Evolutionary conservation across 1,140 invertebrate genomes (phyloP).

Genomic region (Apis dorsata): DNA sequence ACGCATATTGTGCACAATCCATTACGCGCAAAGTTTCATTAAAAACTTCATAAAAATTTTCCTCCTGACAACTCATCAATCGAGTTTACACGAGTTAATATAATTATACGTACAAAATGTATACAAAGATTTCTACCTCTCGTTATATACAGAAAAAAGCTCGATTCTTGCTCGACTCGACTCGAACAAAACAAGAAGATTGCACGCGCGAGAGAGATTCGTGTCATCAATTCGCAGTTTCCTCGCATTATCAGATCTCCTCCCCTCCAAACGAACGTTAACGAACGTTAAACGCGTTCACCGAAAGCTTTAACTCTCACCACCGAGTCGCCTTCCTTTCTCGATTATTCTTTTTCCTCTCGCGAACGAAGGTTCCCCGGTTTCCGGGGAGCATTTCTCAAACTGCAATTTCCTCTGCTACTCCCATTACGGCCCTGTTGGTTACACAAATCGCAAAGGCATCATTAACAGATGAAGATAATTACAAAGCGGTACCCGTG

Average conservation of each 20-base stretch:
- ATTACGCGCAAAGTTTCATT: too few relatives aligned
- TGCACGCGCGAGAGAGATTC: not conserved
- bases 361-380: not conserved
- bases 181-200: not conserved
- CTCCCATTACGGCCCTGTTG: not conserved
- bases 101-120: too few relatives aligned
- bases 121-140: too few relatives aligned
- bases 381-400: not conserved
- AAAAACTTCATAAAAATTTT: too few relatives aligned
- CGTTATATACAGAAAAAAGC: too few relatives aligned
- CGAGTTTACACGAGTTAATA: too few relatives aligned
- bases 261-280: not conserved
- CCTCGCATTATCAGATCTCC: not conserved
- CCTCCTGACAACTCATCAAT: too few relatives aligned
- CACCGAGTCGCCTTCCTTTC: not conserved
- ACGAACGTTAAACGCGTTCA: not conserved
- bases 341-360: not conserved
- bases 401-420: not conserved
- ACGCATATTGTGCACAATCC: too few relatives aligned
- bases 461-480: conserved; percentile 40
- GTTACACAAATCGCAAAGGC: conserved; percentile 25
- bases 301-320: not conserved
- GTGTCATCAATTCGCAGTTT: not conserved
- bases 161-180: too few relatives aligned
- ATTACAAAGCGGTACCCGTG: conserved; percentile 26